Evolutionary conservation across 1,140 invertebrate genomes (phyloP), one percentile per base, ranked within the genome.

Genomic region (Rhyzopertha dominica): DNA sequence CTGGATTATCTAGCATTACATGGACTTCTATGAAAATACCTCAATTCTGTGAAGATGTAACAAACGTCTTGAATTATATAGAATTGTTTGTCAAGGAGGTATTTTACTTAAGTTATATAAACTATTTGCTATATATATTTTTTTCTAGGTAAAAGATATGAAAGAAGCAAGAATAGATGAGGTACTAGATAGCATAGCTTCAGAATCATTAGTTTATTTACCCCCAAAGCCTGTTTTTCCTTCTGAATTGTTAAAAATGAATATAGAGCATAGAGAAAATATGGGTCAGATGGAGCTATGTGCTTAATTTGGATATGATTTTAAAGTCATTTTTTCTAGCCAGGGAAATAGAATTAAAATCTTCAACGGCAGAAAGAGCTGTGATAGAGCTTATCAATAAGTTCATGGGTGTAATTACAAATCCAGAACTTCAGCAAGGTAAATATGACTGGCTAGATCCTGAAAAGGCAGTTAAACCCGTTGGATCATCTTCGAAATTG

Each of bases 11-110:
- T 0, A 78, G 77, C 1, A 75, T 90, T 12, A 86, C 82, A 0
- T 93, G 89, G 89, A 80, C 82, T 2, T 90, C 87, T 0, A 70
- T 85, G 26, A 80, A 82, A 49, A 80, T 87, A 31, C 67, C 76
- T 0, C 69, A 82, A 19, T 80, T 80, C 51, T 81, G 81, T 40
- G 65, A 73, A 2, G 67, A 75, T 49, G 74, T 87, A 24, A 64
- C 74, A 40, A 51, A 58, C 0, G 67, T 75, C 4, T 61, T 89
- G 12, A 71, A 75, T 34, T 75, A 82, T 47, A 74, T 88, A 2
- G 77, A 87, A 55, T 72, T 79, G 44, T 82, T 89, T 55, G 71
- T 85, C 3, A 82, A 82, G 56, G 76, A 80, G 65, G 73, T 76
- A 1, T 22, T 37, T 17, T 31, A 37, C 4, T 45, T 4, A 14